A percentile compares a stretch with the other conserved stretches of the same genome.
phyloP scores from a whole-genome alignment of 2,797 vertebrate species.

The Pogoniulus pusillus region DNA sequence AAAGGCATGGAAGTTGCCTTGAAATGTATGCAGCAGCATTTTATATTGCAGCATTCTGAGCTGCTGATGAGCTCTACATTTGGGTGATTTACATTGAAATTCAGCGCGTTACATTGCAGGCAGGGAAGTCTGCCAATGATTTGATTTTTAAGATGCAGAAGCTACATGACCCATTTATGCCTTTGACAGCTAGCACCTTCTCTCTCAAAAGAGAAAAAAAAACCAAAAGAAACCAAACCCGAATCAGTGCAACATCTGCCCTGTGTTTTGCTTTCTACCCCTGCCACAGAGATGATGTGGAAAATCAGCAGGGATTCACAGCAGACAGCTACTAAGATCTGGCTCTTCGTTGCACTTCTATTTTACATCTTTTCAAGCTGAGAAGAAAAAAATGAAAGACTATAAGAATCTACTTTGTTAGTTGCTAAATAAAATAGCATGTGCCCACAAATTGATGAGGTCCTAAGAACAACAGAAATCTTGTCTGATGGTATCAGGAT shows the following conservation, averaged over 20 bases:
- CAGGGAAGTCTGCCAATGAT: conserved; percentile 56
- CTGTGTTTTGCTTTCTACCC: conserved; percentile 7
- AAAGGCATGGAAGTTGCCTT: background rate
- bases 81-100: conserved; percentile 63
- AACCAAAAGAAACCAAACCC: background rate
- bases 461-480: background rate
- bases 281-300: background rate
- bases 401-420: background rate
- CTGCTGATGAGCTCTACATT: conserved; percentile 24
- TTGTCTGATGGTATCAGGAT: background rate
- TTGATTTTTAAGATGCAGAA: conserved; percentile 66
- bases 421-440: background rate
- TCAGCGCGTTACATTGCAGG: background rate
- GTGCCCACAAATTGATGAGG: background rate
- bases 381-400: background rate
- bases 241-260: background rate
- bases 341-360: background rate
- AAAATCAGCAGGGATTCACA: background rate
- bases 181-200: conserved; percentile 32
- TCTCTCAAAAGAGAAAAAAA: background rate
- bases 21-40: conserved; percentile 10
- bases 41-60: conserved; percentile 13
- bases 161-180: conserved; percentile 69
- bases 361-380: background rate
- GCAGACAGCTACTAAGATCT: background rate